These are phyloP conservation scores for Eonycteris spelaea DNA, from an alignment of 2,113 vertebrate species.

Conservation along the genomic window DNA sequence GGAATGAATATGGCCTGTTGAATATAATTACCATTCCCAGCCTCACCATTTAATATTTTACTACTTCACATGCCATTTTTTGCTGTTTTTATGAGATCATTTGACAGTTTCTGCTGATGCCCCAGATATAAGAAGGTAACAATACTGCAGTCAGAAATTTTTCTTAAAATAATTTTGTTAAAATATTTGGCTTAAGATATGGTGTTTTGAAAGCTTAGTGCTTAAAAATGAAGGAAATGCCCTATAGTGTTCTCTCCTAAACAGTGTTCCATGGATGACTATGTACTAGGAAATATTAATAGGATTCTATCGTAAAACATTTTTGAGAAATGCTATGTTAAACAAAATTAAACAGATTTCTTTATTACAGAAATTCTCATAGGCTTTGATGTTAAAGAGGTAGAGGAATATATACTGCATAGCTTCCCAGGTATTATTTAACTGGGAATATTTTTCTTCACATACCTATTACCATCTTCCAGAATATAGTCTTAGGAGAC, in stretches of 20 bases:
- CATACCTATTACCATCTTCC: background rate
- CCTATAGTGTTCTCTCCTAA: background rate
- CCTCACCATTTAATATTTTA: background rate
- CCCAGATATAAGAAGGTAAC: background rate
- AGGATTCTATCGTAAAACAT: background rate
- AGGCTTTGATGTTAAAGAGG: background rate
- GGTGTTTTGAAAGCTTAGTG: background rate
- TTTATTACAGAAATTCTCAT: conserved; percentile 24
- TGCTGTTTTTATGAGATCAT: background rate
- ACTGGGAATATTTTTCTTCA: background rate
- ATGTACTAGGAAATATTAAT: background rate
- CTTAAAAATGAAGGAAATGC: background rate
- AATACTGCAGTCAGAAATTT: background rate
- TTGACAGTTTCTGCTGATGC: conserved; percentile 13
- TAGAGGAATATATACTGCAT: background rate
- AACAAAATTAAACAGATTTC: conserved; percentile 4
- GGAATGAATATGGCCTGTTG: background rate
- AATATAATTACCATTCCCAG: background rate
- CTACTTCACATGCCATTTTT: background rate
- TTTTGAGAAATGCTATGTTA: conserved; percentile 8
- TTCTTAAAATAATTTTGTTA: background rate
- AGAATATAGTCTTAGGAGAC: background rate
- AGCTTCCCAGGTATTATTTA: conserved; percentile 32
- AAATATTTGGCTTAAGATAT: background rate
- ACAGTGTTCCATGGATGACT: background rate